phyloP scores from a whole-genome alignment of 2,888 invertebrate species.

The Aphodius granarius region DNA sequence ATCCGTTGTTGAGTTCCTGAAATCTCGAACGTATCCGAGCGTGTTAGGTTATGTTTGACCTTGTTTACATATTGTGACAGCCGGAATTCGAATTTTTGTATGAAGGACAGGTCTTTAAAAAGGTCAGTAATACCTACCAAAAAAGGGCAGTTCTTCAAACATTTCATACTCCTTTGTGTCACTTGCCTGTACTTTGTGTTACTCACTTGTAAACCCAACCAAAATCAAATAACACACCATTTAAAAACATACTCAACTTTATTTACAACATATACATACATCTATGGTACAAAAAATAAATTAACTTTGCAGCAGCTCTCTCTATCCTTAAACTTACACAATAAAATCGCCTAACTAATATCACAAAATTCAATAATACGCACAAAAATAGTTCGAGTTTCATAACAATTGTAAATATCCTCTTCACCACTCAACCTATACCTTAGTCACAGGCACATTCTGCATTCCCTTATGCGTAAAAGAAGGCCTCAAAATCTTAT shows the following conservation, averaged over 20 bases:
- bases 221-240: background rate
- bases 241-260: constrained; percentile 24
- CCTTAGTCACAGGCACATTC: constrained; percentile 39
- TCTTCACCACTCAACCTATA: constrained; percentile 27
- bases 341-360: background rate
- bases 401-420: constrained; percentile 4
- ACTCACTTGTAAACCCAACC: no score
- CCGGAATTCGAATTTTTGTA: no score
- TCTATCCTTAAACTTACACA: background rate
- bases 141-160: no score
- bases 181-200: no score
- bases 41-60: no score
- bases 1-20: no score
- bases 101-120: no score
- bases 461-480: constrained; percentile 36
- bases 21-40: no score
- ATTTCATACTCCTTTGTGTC: no score
- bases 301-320: background rate
- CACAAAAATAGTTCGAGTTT: constrained; percentile 18
- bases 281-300: constrained; percentile 32
- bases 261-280: constrained; percentile 27
- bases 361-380: constrained; percentile 6
- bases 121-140: no score
- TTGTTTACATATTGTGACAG: no score
- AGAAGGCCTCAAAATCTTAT: constrained; percentile 40